Conservation (phyloP, 2,888 invertebrate genomes). For the Tiliacea aurago region DNA sequence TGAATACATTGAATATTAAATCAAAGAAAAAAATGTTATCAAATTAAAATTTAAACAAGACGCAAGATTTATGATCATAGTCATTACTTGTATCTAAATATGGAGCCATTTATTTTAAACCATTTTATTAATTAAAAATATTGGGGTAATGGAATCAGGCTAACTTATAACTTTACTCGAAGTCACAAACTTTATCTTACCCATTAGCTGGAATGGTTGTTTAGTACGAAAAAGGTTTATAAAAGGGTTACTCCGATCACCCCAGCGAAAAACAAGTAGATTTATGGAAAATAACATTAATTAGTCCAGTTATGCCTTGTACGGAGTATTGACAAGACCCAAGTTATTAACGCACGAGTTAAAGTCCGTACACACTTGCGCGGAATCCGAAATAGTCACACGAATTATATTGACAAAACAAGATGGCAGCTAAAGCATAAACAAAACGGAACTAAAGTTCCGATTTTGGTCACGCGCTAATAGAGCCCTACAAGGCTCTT, state of each 20-base stretch:
- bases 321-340: slow-evolving; percentile 58
- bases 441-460: too few relatives aligned
- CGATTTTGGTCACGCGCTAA: not conserved
- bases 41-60: slow-evolving; percentile 10
- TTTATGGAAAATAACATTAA: slow-evolving; percentile 71
- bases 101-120: not conserved
- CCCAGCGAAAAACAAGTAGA: slow-evolving; percentile 55
- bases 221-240: slow-evolving; percentile 41
- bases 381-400: slow-evolving; percentile 3
- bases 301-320: slow-evolving; percentile 67
- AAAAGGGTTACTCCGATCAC: slow-evolving; percentile 24
- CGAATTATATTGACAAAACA: not conserved
- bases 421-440: not conserved
- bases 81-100: slow-evolving; percentile 6
- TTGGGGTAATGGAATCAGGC: slow-evolving; percentile 1
- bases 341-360: slow-evolving; percentile 51
- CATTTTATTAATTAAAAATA: slow-evolving; percentile 2
- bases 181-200: slow-evolving; percentile 22
- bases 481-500: too few relatives aligned
- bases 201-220: slow-evolving; percentile 17
- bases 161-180: slow-evolving; percentile 17
- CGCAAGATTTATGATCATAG: slow-evolving; percentile 29
- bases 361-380: slow-evolving; percentile 21
- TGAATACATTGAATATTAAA: not conserved
- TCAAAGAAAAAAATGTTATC: not conserved